Percentiles rank a stretch among this genome's conserved stretches.
phyloP scores from a whole-genome alignment of 2,797 vertebrate genomes.

The Cottoperca gobio region DNA sequence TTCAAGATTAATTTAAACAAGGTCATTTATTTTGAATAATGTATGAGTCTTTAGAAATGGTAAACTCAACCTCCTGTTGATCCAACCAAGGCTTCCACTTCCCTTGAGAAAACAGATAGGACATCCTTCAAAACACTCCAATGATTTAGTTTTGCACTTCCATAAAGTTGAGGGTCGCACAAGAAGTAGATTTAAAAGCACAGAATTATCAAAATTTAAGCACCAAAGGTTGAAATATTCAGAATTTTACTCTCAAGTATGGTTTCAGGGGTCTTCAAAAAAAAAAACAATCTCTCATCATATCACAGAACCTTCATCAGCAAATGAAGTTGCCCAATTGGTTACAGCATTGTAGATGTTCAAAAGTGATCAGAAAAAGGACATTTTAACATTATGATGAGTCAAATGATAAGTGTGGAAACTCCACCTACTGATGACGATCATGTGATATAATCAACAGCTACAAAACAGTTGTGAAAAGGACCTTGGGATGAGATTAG shows the following conservation, averaged over 20 bases:
- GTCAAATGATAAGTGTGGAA: neutral
- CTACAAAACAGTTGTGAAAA: neutral
- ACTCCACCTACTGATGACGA: neutral
- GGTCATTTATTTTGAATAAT: constrained; percentile 15
- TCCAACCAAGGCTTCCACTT: constrained; percentile 44
- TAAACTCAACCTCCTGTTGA: constrained; percentile 2
- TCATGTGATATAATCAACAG: neutral
- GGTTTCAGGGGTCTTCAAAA: too few relatives aligned
- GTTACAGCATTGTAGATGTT: neutral
- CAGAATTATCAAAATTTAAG: neutral
- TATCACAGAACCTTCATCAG: neutral
- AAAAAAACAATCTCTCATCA: too few relatives aligned
- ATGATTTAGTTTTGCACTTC: neutral
- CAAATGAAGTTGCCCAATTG: neutral
- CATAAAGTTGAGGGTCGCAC: neutral
- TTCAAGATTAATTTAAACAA: neutral
- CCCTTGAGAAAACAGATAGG: constrained; percentile 2
- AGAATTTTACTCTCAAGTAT: neutral
- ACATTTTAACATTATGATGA: neutral
- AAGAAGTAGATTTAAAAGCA: neutral
- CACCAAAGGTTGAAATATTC: neutral
- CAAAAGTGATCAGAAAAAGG: neutral
- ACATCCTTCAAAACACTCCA: neutral
- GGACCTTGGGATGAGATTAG: neutral
- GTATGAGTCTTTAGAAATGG: constrained; percentile 11